Evolutionary conservation across 2,888 invertebrate genomes (phyloP).

Genomic region (Drosophila meridionalis): DNA sequence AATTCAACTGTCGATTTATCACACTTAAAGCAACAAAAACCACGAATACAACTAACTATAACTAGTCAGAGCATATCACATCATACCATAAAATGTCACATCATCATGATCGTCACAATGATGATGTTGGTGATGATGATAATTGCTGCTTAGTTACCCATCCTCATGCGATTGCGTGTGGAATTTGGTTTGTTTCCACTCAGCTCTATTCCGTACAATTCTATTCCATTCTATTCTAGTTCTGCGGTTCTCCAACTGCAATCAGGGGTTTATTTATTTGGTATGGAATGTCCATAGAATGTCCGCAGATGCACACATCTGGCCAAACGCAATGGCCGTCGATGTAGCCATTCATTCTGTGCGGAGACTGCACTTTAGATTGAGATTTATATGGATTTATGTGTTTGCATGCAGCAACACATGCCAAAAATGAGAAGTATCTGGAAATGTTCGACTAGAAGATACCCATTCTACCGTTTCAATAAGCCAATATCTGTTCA

Average conservation of each 20-base stretch:
- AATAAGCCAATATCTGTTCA: no score
- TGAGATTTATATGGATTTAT: constrained; percentile 65
- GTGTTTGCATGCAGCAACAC: constrained; percentile 10
- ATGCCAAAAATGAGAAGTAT: neutral
- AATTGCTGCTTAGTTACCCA: constrained; percentile 61
- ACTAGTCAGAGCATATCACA: constrained; percentile 36
- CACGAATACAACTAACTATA: constrained; percentile 17
- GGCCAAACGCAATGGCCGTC: constrained; percentile 23
- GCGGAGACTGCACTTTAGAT: constrained; percentile 64
- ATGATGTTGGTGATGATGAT: constrained; percentile 51
- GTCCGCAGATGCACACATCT: constrained; percentile 28
- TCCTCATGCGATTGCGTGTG: constrained; percentile 67
- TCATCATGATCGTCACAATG: constrained; percentile 13
- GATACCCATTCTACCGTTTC: neutral
- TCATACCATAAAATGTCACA: constrained; percentile 33
- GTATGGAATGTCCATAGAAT: constrained; percentile 13
- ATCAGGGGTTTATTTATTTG: constrained; percentile 57
- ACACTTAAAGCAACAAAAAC: constrained; percentile 62
- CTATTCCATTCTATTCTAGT: constrained; percentile 6
- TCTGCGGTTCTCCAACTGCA: constrained; percentile 31
- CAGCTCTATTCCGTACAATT: constrained; percentile 23
- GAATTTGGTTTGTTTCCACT: constrained; percentile 31
- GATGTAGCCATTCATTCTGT: constrained; percentile 44
- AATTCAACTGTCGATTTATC: constrained; percentile 78
- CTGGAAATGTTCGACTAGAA: neutral